Percentiles rank a stretch among this genome's conserved stretches.
These are phyloP conservation scores for Medauroidea extradentata DNA, from an alignment of 1,140 invertebrate genomes.

Conservation along the genomic window DNA sequence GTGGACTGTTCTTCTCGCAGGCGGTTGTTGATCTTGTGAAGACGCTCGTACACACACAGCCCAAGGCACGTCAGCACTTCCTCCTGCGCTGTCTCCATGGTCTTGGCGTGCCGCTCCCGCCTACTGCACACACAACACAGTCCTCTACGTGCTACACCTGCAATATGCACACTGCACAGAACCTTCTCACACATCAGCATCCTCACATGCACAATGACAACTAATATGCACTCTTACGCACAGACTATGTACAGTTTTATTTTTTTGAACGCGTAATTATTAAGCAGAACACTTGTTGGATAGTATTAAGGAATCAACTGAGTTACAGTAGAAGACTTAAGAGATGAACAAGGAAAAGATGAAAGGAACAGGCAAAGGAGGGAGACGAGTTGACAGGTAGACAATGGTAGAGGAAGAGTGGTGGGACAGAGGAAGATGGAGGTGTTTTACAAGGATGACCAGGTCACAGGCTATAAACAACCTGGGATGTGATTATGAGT, in stretches of 20 bases:
- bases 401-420: no score
- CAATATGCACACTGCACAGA: not conserved
- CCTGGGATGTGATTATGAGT: no score
- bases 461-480: no score
- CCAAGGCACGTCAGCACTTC: slow-evolving; percentile 91
- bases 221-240: not conserved
- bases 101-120: slow-evolving; percentile 89
- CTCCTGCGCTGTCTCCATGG: slow-evolving; percentile 91
- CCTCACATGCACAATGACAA: not conserved
- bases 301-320: not conserved
- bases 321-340: no score
- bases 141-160: not conserved
- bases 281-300: not conserved
- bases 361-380: no score
- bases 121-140: slow-evolving; percentile 49
- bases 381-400: no score
- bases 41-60: slow-evolving; percentile 82
- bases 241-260: no score
- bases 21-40: slow-evolving; percentile 79
- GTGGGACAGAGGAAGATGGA: no score
- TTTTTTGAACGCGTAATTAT: not conserved
- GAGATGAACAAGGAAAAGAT: no score
- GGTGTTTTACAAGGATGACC: no score
- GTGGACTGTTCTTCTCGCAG: slow-evolving; percentile 86
- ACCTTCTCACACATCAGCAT: not conserved